phyloP scores from a whole-genome alignment of 2,113 vertebrate genomes.

The Verasper variegatus region DNA sequence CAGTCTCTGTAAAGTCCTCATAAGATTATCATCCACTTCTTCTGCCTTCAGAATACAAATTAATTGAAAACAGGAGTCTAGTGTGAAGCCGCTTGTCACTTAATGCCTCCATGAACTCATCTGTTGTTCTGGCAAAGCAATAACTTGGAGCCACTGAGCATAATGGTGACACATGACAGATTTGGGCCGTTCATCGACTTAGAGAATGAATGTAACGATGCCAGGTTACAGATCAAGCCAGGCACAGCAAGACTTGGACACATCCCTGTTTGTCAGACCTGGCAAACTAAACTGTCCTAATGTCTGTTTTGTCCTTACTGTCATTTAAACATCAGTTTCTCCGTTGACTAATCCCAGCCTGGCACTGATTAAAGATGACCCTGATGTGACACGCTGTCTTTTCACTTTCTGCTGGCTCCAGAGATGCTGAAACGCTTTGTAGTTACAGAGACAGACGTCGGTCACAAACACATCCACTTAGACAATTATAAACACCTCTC shows the following conservation, averaged over 20 bases:
- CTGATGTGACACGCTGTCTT: neutral
- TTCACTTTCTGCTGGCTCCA: neutral
- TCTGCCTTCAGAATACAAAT: neutral
- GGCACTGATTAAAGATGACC: constrained; percentile 1
- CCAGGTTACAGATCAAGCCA: neutral
- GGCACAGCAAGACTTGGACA: neutral
- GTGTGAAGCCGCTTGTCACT: constrained; percentile 2
- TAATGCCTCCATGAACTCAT: constrained; percentile 2
- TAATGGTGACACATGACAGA: constrained; percentile 7
- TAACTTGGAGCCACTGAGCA: neutral
- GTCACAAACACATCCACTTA: neutral
- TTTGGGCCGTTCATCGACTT: neutral
- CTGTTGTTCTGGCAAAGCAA: neutral
- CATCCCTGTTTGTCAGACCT: neutral
- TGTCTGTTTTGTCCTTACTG: neutral
- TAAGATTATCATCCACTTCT: neutral
- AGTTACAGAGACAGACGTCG: neutral
- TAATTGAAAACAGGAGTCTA: constrained; percentile 1
- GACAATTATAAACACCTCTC: neutral
- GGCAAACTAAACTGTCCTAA: neutral
- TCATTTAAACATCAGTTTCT: neutral
- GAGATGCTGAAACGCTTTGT: neutral
- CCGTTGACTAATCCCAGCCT: neutral
- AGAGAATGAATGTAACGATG: neutral
- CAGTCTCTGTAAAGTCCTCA: neutral